Evolutionary conservation across 2,113 vertebrate genomes (phyloP).

Genomic region (Pelecanoides urinatrix): DNA sequence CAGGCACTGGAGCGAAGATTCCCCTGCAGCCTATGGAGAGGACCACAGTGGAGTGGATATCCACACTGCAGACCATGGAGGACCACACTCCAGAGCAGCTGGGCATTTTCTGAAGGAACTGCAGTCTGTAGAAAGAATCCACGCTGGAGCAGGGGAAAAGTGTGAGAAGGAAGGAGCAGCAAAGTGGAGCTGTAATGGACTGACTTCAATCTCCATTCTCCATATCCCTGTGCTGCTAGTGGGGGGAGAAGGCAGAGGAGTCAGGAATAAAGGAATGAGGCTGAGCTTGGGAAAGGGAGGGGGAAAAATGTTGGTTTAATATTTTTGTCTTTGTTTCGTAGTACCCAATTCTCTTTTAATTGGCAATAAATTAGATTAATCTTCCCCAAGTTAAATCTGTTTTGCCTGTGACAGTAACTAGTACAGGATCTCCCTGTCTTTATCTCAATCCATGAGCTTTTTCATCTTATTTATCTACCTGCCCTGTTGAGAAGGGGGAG

Average conservation of each 20-base stretch:
- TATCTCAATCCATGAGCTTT: background rate
- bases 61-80: background rate
- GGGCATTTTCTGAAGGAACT: background rate
- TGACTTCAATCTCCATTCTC: background rate
- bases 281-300: background rate
- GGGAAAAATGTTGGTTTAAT: background rate
- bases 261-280: background rate
- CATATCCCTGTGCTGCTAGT: accelerated
- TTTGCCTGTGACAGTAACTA: background rate
- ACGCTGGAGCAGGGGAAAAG: background rate
- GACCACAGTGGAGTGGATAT: background rate
- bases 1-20: background rate
- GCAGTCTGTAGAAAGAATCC: background rate
- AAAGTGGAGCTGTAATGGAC: background rate
- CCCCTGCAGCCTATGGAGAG: background rate
- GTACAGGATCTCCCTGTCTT: background rate
- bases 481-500: background rate
- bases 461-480: background rate
- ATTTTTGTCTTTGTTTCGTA: background rate
- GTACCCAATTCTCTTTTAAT: background rate
- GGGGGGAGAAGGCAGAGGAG: background rate
- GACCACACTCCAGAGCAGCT: background rate
- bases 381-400: background rate
- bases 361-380: background rate
- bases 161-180: background rate